Base-by-base conservation (phyloP, 2,888 invertebrate genomes). In the Psylliodes chrysocephalus region DNA sequence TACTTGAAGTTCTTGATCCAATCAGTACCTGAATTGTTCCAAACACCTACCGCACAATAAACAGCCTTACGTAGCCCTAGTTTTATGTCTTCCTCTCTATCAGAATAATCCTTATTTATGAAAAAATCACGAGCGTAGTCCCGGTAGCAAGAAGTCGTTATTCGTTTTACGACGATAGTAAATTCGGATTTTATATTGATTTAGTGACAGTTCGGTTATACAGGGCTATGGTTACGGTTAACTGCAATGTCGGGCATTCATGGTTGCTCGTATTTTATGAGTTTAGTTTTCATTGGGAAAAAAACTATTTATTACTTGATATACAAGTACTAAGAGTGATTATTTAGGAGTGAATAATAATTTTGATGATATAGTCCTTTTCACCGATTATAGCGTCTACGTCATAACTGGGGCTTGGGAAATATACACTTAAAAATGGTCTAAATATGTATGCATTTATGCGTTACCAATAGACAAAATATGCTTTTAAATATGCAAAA, bases 161-260 rank as follows among this genome's bases (percentile, higher is more conserved):
- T 71, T 63, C 64, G 62, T 70, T 71, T 73, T 69, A 69, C 67
- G 55, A 67, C 67, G 46, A 71, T 63, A 70, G 67, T 74, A 74
- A 74, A 74, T 75, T 70, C 61, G 75, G 71, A 74, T 72, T 73
- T 73, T 71, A 71, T 64, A 63, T 70, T 71, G 73, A 73, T 73
- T 73, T 72, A 73, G 57, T 59, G 55, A 38, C 54, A 30, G 38
- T 28, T 63, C 53, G 47, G 55, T 63, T 51, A 44, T 63, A 54
- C 35, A n/a, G n/a, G n/a, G n/a, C n/a, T n/a, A n/a, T n/a, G 33
- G 51, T 12, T 52, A 42, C 17, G 10, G 12, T 2, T 40, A 7
- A 25, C 54, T 49, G 28, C 46, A 55, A 2, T 17, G 30, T 12
- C 8, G 42, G 8, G 8, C 42, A 18, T 42, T 14, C 12, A 18